phyloP scores from a whole-genome alignment of 92 coral and sea anemone genomes.

The Isaurus tuberculatus region DNA sequence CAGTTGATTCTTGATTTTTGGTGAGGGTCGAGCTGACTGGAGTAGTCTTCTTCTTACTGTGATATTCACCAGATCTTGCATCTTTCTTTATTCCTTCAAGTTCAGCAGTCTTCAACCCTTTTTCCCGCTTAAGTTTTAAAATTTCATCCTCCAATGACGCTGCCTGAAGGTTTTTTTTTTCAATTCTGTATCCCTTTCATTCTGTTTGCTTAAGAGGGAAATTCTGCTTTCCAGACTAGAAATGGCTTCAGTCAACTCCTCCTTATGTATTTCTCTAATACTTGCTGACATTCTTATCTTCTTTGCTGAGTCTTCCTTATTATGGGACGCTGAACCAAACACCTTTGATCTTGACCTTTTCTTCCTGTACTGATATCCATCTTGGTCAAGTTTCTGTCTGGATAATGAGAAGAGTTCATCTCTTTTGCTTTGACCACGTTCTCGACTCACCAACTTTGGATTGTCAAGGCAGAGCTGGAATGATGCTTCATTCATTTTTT shows the following conservation, averaged over 20 bases:
- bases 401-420: not conserved
- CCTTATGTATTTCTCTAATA: not conserved
- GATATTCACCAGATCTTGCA: conserved; percentile 15
- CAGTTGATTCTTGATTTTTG: conserved; percentile 10
- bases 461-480: conserved; percentile 13
- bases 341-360: conserved; percentile 10
- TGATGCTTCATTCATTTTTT: conserved; percentile 11
- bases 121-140: conserved; percentile 3
- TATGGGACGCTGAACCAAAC: not conserved
- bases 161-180: not conserved
- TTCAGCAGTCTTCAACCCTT: conserved; percentile 24
- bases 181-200: not conserved
- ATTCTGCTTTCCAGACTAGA: not conserved
- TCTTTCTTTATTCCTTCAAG: conserved; percentile 21
- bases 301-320: not conserved
- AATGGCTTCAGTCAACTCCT: not conserved
- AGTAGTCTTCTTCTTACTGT: conserved; percentile 16
- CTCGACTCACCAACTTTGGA: not conserved
- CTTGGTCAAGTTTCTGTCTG: not conserved
- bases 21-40: conserved; percentile 5
- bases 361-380: not conserved
- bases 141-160: conserved; percentile 18
- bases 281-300: not conserved
- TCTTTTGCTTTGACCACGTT: not conserved
- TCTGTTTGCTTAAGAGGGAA: not conserved